Evolutionary conservation across 2,888 invertebrate genomes (phyloP), one percentile per base, ranked within the genome.

Genomic region (Hybos culiciformis): DNA sequence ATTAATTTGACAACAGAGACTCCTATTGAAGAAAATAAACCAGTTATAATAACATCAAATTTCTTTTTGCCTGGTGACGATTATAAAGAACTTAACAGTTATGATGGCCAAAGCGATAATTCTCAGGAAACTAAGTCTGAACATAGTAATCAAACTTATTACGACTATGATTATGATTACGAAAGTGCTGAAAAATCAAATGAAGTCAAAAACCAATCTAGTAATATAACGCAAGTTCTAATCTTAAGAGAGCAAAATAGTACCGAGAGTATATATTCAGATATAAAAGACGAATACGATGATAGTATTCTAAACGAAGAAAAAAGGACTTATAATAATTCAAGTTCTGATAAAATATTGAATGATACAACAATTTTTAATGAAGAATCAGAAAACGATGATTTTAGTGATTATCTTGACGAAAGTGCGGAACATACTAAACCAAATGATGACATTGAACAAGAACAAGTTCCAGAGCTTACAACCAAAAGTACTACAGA

Each of bases 41-140:
- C 53, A 41, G 58, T 45, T 36, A 63, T 57, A 37, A 43, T 58
- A 9, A 55, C 55, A 6, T 55, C 55, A 1, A 56, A 58, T 41
- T 57, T 57, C 41, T 55, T 52, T 42, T 47, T 58, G 6, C 55
- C 56, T 11, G 60, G 44, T 4, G 17, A 32, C 5, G 17, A 17
- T 36, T 41, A 50, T 32, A 26, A 58, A 17, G 53, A 54, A 44
- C 58, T 61, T 19, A 47, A 45, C 43, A 53, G 32, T 51, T 32
- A 15, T 2, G 17, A 17, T 15, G 32, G 17, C 15, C 15, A 17
- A 2, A 17, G 17, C 15, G 32, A 32, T 17, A 31, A 14, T 5
- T 32, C 32, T 8, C 15, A 32, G 17, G 32, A 32, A 14, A 3
- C 17, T 6, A n/a, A n/a, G n/a, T n/a, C n/a, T n/a, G 2, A 7